phyloP scores from a whole-genome alignment of 92 coral and sea anemone species.

The Hydrozoanthus gracilis region DNA sequence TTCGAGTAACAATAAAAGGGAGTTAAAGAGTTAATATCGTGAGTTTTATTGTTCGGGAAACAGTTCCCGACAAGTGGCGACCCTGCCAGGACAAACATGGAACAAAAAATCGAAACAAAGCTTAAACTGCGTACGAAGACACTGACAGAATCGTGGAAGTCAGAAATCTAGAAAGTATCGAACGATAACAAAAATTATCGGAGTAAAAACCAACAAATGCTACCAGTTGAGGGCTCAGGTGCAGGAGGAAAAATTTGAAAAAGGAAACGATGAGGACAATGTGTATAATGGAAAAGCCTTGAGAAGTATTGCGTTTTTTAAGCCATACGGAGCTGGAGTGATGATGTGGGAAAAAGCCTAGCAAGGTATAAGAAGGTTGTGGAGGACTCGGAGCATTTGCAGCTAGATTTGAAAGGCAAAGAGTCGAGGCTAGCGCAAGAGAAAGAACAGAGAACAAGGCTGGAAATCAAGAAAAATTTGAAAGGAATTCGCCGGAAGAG shows the following conservation, averaged over 20 bases:
- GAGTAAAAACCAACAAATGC: no score
- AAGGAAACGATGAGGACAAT: neutral
- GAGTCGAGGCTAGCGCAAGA: slow-evolving; percentile 39
- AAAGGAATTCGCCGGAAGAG: neutral
- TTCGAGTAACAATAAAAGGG: no score
- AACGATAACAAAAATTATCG: no score
- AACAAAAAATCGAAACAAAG: no score
- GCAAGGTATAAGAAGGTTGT: slow-evolving; percentile 12
- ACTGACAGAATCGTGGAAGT: no score
- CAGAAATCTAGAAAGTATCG: no score
- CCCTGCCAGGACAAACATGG: no score
- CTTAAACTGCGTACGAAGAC: no score
- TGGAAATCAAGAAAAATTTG: slow-evolving; percentile 28
- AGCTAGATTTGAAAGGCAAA: slow-evolving; percentile 30
- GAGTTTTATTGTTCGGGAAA: no score
- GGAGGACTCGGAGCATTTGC: slow-evolving; percentile 21
- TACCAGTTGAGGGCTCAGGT: slow-evolving; percentile 6
- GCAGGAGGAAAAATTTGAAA: slow-evolving; percentile 19
- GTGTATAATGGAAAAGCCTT: no score
- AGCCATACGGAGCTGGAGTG: slow-evolving; percentile 27
- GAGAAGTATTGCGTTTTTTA: slow-evolving; percentile 21
- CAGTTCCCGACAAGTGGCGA: no score
- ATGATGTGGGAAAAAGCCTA: slow-evolving; percentile 14
- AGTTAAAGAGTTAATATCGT: no score
- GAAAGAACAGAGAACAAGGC: slow-evolving; percentile 4